Evolutionary conservation across 1,140 invertebrate genomes (phyloP).

Genomic region (Drosophila ambigua): DNA sequence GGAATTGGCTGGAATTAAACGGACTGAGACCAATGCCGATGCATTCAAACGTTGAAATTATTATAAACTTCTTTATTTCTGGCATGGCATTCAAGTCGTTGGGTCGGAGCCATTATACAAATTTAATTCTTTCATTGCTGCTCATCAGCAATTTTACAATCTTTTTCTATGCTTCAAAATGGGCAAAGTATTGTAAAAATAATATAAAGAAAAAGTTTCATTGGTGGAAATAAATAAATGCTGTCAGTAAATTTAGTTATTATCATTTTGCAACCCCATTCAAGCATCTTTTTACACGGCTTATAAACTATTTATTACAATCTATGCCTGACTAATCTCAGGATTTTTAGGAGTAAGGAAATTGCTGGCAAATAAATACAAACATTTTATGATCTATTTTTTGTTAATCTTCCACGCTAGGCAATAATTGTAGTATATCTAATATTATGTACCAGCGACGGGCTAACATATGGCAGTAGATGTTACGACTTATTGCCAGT

Average conservation of each 20-base stretch:
- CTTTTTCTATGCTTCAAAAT: neutral
- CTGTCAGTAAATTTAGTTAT: too few relatives aligned
- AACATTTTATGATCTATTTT: neutral
- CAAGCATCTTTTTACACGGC: neutral
- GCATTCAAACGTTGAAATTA: neutral
- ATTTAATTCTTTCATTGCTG: conserved; percentile 18
- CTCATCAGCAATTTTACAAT: too few relatives aligned
- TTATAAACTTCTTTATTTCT: conserved; percentile 25
- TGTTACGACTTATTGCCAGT: too few relatives aligned
- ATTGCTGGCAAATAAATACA: neutral
- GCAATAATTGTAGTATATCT: neutral
- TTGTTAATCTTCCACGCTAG: neutral
- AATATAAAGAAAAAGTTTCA: too few relatives aligned
- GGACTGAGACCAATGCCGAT: neutral
- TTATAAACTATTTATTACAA: neutral
- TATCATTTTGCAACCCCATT: neutral
- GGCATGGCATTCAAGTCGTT: conserved; percentile 9
- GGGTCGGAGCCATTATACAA: conserved; percentile 2
- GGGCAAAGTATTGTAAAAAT: neutral
- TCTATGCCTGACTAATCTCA: neutral
- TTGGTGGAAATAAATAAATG: too few relatives aligned
- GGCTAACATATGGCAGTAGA: too few relatives aligned
- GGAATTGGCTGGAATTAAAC: conserved; percentile 23
- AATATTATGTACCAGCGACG: neutral
- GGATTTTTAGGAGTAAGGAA: too few relatives aligned